Evolutionary conservation across 2,113 vertebrate species (phyloP), one percentile per base, ranked within the genome.

Genomic region (Sander lucioperca): DNA sequence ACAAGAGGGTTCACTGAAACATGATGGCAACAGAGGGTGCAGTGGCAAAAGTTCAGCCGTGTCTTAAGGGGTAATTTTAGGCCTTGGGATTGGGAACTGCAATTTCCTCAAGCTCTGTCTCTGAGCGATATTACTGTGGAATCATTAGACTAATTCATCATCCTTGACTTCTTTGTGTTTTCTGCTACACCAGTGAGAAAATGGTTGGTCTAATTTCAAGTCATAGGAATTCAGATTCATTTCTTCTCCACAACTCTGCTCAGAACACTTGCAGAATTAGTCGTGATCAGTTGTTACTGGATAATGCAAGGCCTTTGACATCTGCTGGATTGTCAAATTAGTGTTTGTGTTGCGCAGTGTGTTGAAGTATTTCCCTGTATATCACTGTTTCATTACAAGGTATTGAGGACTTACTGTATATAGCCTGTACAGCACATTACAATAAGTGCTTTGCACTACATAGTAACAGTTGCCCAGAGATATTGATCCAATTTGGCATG

Each of bases 61-160:
- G 81, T 91, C 88, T 84, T 88, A 54, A 83, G 86, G 90, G 90
- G 86, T 91, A 87, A 89, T 90, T 92, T 89, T 86, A 86, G 89
- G 87, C 74, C 77, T 77, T 91, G 80, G 77, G 74, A 89, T 91
- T 48, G 78, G 86, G 90, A 93, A 90, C 90, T 83, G 89, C 85
- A 90, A 87, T 94, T 94, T 94, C 91, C 90, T 91, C 86, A 88
- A 90, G 93, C 91, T 83, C 86, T 89, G 89, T 91, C 86, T 94
- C 80, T 62, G 75, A 93, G 90, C 79, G 69, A 88, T 91, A 88
- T 94, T 93, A 88, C 93, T 91, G 86, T 93, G 86, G 85, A 94
- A 93, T 94, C 91, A 92, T 91, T 91, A 86, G 85, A 85, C 87
- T 93, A 93, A 93, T 95, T 95, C 90, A 94, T 94, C 88, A 93